Conservation (phyloP, 35 echinoderm and acorn worm genomes). For the Strongylocentrotus purpuratus region DNA sequence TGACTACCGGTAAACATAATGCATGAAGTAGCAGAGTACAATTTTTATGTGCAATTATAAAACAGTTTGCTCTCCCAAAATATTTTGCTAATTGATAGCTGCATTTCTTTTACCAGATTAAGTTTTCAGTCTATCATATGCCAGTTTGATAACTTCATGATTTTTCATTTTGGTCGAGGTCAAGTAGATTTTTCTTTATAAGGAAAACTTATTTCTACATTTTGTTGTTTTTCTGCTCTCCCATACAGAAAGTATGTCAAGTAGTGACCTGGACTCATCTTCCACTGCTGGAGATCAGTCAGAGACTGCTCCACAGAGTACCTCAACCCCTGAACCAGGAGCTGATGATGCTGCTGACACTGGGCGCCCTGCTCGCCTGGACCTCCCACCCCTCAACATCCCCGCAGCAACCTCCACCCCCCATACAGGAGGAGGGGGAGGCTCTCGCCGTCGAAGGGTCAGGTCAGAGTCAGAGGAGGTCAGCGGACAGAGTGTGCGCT, state of each 20-base stretch:
- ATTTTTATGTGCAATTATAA: too few species aligned
- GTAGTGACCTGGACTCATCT: slow-evolving; percentile 8
- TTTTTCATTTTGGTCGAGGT: too few species aligned
- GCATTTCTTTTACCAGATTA: too few species aligned
- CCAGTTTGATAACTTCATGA: too few species aligned
- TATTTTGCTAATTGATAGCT: too few species aligned
- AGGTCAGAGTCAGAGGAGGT: slow-evolving; percentile 3
- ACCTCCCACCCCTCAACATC: slow-evolving; percentile 51
- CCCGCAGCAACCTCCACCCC: slow-evolving; percentile 14
- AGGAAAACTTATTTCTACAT: neutral
- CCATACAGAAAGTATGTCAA: neutral
- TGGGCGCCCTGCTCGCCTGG: slow-evolving; percentile 48
- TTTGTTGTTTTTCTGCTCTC: neutral
- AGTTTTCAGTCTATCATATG: too few species aligned
- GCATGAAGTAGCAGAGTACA: too few species aligned
- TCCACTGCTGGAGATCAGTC: neutral
- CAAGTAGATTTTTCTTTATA: neutral
- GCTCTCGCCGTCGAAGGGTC: neutral
- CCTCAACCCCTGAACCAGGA: neutral
- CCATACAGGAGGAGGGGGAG: neutral
- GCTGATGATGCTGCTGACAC: slow-evolving; percentile 47
- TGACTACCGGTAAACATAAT: too few species aligned
- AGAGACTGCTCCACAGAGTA: neutral
- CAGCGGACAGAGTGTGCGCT: slow-evolving; percentile 46
- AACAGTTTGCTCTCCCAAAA: too few species aligned